Evolutionary conservation across 1,140 invertebrate genomes (phyloP).

Genomic region (Hyposmocoma kahamanoa): DNA sequence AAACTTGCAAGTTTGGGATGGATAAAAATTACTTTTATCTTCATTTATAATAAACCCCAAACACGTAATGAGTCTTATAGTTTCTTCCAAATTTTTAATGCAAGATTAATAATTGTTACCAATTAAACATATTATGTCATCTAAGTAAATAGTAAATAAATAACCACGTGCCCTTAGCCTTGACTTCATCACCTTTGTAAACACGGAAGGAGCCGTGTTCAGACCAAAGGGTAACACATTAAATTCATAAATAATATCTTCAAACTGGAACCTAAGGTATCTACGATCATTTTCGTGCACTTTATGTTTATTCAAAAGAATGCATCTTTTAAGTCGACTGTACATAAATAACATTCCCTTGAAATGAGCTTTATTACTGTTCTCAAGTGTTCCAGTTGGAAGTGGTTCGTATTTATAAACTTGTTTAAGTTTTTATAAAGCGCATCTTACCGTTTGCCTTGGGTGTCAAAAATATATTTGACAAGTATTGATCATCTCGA

Average conservation of each 20-base stretch:
- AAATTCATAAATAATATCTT: not conserved
- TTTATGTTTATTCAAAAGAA: constrained; percentile 2
- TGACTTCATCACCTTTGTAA: constrained; percentile 4
- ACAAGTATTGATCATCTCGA: not conserved
- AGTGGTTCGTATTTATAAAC: not conserved
- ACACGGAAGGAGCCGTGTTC: not conserved
- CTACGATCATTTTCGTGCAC: not conserved
- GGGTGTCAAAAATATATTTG: not conserved
- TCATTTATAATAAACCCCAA: constrained; percentile 4
- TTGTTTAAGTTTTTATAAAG: not conserved
- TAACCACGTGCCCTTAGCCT: not conserved
- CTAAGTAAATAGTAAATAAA: constrained; percentile 2
- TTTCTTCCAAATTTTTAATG: not conserved
- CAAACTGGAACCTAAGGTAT: not conserved
- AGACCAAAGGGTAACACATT: constrained; percentile 6
- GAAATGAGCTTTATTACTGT: not conserved
- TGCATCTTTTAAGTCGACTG: not conserved
- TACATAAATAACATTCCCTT: not conserved
- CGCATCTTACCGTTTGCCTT: not conserved
- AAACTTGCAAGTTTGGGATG: not conserved
- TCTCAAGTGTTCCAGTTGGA: not conserved
- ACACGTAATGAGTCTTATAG: not conserved
- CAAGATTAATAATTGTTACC: not conserved
- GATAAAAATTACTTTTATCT: not conserved
- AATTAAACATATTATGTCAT: not conserved